Base-by-base conservation (phyloP, 2,888 invertebrate species). In the Orthosia incerta region DNA sequence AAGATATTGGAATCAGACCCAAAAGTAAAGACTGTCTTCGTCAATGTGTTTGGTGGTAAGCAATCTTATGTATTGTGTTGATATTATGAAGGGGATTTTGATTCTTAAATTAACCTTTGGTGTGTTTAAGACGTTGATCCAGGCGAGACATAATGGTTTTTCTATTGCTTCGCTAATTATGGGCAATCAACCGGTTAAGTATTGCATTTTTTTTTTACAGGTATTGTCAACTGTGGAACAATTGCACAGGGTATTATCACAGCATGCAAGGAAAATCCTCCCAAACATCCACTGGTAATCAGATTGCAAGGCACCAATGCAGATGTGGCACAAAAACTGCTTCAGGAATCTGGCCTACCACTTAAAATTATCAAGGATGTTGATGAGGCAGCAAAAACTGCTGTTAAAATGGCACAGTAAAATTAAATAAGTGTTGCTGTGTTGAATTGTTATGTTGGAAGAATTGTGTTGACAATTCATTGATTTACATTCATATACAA, bases 191-290 rank as follows among this genome's bases (percentile, higher is more conserved):
- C 31, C 5, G 0, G 31, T 31, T 7, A 39, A 39, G 9, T 9
- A 9, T 39, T 39, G 31, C 1, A 9, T 9, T 39, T 57, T 74
- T 72, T 39, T 57, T 71, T 92, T 88, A 26, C 86, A 95, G 99
- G 99, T 71, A 99, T 99, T 91, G 99, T 99, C 0, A 99, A 99
- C 95, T 99, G 99, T 95, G 98, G 98, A 9, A 99, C 98, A 0
- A 98, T 99, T 88, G 99, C 99, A 0, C 98, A 98, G 89, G 99
- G 99, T 57, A 98, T 99, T 86, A 98, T 99, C 7, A 97, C 98
- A 74, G 99, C 99, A 4, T 98, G 98, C 84, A 98, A 97, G 91
- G 97, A 97, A 70, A 97, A 98, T 78, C 97, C 98, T 59, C 97
- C 99, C 0, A 97, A 97, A 88, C 97, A 99, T 74, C 99, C 99